phyloP scores from a whole-genome alignment of 1,140 invertebrate species.

The Chymomyza costata region DNA sequence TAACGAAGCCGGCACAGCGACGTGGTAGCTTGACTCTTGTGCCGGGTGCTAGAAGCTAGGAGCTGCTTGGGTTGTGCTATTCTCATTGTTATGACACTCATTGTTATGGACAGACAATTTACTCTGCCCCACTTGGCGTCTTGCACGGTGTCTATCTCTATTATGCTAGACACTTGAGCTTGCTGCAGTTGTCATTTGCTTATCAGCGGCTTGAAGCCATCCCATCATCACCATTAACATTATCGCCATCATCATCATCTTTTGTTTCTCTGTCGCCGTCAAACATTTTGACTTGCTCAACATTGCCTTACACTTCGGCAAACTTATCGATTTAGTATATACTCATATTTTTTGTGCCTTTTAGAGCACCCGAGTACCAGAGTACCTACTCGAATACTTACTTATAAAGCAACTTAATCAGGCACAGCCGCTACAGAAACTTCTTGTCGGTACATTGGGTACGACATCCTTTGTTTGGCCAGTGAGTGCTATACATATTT shows the following conservation, averaged over 20 bases:
- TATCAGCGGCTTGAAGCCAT: constrained; percentile 15
- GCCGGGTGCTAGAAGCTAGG: too few relatives aligned
- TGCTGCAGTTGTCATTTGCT: constrained; percentile 36
- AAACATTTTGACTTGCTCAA: neutral
- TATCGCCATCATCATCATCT: too few relatives aligned
- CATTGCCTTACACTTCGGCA: neutral
- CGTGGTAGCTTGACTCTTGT: neutral
- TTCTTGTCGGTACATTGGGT: constrained; percentile 18
- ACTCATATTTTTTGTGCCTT: constrained; percentile 28
- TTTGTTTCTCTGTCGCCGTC: constrained; percentile 23
- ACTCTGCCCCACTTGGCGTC: too few relatives aligned
- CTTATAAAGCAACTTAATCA: constrained; percentile 53
- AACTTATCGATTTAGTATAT: constrained; percentile 59
- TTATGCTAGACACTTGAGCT: neutral
- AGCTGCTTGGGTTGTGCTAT: constrained; percentile 6
- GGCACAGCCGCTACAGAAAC: constrained; percentile 30
- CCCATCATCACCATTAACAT: neutral
- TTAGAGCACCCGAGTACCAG: too few relatives aligned
- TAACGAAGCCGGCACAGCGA: neutral
- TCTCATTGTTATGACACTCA: constrained; percentile 38
- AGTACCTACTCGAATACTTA: too few relatives aligned
- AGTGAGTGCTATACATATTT: constrained; percentile 2
- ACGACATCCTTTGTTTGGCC: constrained; percentile 15
- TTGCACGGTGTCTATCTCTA: too few relatives aligned
- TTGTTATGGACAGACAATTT: constrained; percentile 34